phyloP scores from a whole-genome alignment of 2,797 vertebrate species.

The Graptemys geographica region DNA sequence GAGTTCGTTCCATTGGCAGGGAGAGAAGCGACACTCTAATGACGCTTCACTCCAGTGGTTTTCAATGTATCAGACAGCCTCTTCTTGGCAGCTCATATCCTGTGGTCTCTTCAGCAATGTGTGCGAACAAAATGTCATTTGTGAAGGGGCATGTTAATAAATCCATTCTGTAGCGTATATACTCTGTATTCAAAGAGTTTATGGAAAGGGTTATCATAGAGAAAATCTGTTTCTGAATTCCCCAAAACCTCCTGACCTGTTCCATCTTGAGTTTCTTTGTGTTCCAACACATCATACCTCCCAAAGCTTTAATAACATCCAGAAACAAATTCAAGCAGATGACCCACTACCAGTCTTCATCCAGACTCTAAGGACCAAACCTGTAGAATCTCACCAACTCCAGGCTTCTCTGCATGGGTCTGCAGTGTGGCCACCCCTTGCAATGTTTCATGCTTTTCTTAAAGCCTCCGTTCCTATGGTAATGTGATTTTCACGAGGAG shows the following conservation, averaged over 20 bases:
- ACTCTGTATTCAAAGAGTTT: background rate
- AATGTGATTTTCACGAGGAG: background rate
- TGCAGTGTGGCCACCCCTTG: background rate
- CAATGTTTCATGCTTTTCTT: background rate
- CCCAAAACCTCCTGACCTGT: background rate
- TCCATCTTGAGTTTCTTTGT: background rate
- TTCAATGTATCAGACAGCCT: conserved; percentile 4
- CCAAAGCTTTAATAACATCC: background rate
- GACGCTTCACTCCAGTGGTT: background rate
- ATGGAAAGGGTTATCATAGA: background rate
- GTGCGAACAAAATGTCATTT: conserved; percentile 5
- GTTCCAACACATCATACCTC: background rate
- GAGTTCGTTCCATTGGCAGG: background rate
- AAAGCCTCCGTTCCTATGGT: background rate
- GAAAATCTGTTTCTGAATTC: background rate
- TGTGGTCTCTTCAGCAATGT: background rate
- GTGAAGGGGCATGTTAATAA: background rate
- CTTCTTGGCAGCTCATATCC: background rate
- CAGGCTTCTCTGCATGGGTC: background rate
- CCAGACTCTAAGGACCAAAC: background rate
- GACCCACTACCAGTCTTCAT: background rate
- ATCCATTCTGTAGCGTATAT: background rate
- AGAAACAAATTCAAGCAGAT: background rate
- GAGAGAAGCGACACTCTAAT: background rate
- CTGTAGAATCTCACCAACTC: background rate